Base-by-base conservation (phyloP, 2,113 vertebrate species). In the Microtus pennsylvanicus region DNA sequence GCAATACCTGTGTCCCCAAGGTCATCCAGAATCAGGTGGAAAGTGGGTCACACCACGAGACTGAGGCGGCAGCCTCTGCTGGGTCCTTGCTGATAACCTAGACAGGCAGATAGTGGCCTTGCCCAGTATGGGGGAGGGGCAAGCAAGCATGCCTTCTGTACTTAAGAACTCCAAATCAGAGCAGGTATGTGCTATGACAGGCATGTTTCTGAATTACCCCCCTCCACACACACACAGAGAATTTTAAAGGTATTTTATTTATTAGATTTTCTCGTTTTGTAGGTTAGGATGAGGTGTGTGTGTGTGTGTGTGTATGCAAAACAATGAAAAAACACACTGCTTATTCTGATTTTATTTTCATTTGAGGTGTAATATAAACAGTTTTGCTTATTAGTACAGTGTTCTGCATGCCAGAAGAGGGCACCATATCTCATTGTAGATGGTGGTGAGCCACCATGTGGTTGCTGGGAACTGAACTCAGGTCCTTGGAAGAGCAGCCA, bases 21-120 rank as follows among this genome's bases (percentile, higher is more conserved):
- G 96, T 89, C 88, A 42, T 74, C 5, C n/a, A 58, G 13, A 63
- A 24, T 10, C 97, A 82, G 72, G 52, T 92, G 89, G 3, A 2
- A 91, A 80, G 72, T 69, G 47, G 92, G 89, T 88, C 74, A 28
- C 33, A 30, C 97, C 97, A 97, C 67, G 24, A 76, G 97, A 96
- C 94, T 50, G 74, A 2, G 30, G 21, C 67, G 92, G 92, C 93
- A 74, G 91, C 87, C 92, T 78, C 88, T 52, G 22, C 77, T 35
- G 5, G 22, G 70, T 63, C 12, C 0, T 45, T 74, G 55, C 7
- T 72, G 97, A 98, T 98, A 98, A 97, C 76, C 3, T 92, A 42
- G 0, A 52, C 38, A 12, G 0, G 0, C 21, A 12, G 0, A 7
- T 69, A 78, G 89, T 94, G 90, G 82, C 88, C n/a, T 89, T 85